These are phyloP conservation scores for Coremacera marginata DNA, from an alignment of 2,888 invertebrate species.

Conservation along the genomic window DNA sequence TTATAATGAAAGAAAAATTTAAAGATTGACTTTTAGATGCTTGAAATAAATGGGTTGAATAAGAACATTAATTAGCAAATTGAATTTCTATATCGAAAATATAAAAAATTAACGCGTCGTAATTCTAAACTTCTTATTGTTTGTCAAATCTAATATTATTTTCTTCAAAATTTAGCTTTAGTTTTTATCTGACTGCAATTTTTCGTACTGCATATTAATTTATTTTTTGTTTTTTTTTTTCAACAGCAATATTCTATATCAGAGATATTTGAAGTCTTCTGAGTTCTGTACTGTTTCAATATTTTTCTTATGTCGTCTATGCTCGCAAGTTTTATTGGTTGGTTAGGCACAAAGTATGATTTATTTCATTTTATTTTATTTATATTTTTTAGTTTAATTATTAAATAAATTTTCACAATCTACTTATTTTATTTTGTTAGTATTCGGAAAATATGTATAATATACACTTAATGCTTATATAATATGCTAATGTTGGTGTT, in stretches of 20 bases:
- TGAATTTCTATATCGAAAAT: too few relatives aligned
- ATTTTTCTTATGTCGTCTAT: slow-evolving; percentile 49
- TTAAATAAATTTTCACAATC: slow-evolving; percentile 35
- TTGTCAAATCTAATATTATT: neutral
- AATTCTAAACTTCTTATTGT: too few relatives aligned
- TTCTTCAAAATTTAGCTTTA: neutral
- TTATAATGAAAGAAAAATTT: neutral
- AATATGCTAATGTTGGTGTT: slow-evolving; percentile 12
- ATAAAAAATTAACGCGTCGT: too few relatives aligned
- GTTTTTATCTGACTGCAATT: slow-evolving; percentile 3
- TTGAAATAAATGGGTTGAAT: neutral
- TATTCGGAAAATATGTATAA: slow-evolving; percentile 38
- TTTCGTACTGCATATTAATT: slow-evolving; percentile 4
- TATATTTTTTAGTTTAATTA: slow-evolving; percentile 35
- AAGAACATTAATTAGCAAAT: too few relatives aligned
- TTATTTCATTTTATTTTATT: slow-evolving; percentile 49
- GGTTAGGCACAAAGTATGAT: slow-evolving; percentile 67
- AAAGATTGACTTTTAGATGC: neutral
- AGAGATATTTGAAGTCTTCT: slow-evolving; percentile 26
- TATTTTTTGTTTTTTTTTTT: slow-evolving; percentile 21
- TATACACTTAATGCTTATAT: slow-evolving; percentile 27
- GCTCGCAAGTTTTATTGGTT: slow-evolving; percentile 54
- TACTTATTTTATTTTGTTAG: slow-evolving; percentile 29
- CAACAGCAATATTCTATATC: slow-evolving; percentile 8
- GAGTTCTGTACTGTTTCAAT: slow-evolving; percentile 43